Conservation (phyloP, 2,113 vertebrate genomes). For the Brachypteracias leptosomus region DNA sequence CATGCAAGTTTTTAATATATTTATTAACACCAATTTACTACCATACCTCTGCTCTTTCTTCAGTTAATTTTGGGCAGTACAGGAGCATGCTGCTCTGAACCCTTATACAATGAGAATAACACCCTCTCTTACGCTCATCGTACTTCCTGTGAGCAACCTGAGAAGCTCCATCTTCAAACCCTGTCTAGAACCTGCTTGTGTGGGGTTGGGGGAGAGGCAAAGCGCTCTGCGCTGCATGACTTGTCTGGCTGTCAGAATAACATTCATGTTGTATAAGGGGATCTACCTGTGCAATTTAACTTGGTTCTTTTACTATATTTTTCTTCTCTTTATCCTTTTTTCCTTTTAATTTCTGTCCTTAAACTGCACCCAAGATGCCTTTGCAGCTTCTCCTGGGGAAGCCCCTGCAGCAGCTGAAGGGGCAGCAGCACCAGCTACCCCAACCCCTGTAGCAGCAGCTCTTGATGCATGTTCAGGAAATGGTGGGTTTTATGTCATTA, state of each 20-base stretch:
- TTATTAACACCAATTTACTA: constrained; percentile 27
- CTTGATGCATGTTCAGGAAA: constrained; percentile 97
- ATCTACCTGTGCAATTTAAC: constrained; percentile 75
- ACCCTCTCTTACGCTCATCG: neutral
- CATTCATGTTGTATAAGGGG: constrained; percentile 80
- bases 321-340: constrained; percentile 81
- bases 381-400: constrained; percentile 97
- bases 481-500: constrained; percentile 88
- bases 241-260: constrained; percentile 37
- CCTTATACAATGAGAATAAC: constrained; percentile 82
- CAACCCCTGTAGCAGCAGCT: constrained; percentile 87
- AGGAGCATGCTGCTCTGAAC: constrained; percentile 73
- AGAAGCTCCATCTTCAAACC: neutral
- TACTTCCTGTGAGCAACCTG: neutral
- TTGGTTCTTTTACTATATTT: constrained; percentile 79
- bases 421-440: constrained; percentile 81
- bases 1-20: constrained; percentile 31
- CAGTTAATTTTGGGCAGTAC: constrained; percentile 53
- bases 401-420: constrained; percentile 88
- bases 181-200: neutral
- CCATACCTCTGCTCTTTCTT: constrained; percentile 57
- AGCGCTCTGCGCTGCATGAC: constrained; percentile 1
- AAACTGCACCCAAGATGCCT: constrained; percentile 90
- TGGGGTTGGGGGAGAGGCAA: constrained; percentile 9
- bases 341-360: constrained; percentile 79